phyloP scores from a whole-genome alignment of 2,797 vertebrate genomes.

The Melopsittacus undulatus region DNA sequence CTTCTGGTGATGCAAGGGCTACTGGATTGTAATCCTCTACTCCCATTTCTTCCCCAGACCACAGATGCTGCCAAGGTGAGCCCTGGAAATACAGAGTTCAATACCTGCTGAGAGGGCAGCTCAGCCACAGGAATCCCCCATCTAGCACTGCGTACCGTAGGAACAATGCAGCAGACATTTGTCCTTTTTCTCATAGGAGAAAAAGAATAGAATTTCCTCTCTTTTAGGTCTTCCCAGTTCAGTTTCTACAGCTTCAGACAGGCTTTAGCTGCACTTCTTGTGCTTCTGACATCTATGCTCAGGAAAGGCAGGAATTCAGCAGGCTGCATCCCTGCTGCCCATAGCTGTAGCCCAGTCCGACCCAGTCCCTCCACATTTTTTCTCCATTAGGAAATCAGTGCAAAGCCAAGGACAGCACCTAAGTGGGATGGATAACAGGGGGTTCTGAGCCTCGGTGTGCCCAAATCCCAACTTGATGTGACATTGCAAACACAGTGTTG shows the following conservation, averaged over 20 bases:
- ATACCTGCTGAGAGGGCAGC: neutral
- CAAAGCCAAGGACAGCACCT: neutral
- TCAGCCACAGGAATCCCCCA: neutral
- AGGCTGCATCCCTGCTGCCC: neutral
- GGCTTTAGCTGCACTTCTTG: neutral
- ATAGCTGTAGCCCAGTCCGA: neutral
- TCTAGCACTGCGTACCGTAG: neutral
- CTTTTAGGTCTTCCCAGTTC: neutral
- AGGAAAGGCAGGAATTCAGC: neutral
- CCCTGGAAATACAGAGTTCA: neutral
- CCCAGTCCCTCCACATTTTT: neutral
- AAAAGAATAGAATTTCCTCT: neutral
- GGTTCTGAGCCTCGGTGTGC: neutral
- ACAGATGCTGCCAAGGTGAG: neutral
- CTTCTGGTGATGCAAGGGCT: neutral
- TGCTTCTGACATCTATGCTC: neutral
- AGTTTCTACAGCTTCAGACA: neutral
- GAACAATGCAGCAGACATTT: neutral
- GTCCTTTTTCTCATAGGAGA: neutral
- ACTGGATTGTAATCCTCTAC: neutral
- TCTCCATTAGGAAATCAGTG: neutral
- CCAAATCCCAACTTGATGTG: neutral
- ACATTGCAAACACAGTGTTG: neutral
- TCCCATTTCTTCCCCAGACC: neutral
- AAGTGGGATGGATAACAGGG: neutral